Base-by-base conservation (phyloP, 2,113 vertebrate species). In the Mormyrus iriodes region DNA sequence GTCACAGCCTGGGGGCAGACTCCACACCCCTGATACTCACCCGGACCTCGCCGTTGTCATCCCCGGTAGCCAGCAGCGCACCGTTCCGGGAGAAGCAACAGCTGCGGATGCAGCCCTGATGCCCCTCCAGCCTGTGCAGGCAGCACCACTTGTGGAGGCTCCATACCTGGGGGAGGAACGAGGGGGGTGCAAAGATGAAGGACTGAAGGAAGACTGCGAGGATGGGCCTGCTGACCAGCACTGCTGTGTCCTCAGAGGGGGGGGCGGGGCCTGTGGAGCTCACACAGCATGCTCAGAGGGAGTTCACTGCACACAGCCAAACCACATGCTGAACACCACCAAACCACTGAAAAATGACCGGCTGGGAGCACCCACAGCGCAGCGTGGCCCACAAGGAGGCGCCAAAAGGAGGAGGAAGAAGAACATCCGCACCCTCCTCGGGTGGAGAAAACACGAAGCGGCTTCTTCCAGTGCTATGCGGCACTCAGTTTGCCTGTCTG, bases 31-130 rank as follows among this genome's bases (percentile, higher is more conserved):
- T 85, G 48, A 35, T 27, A 94, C 92, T 8, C 93, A 99, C 98
- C 96, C 97, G 94, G 92, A 99, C 97, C 95, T 98, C 98, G 92
- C 98, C 97, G 7, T 98, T 96, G 95, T 99, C 98, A 21, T 99
- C 98, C 89, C 98, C 98, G 0, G 98, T 99, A 0, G 97, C 98
- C 83, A 99, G 91, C 1, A 95, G 91, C 46, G 91, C 91, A 88
- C 93, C 92, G 90, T 97, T 94, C 93, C 93, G 93, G 69, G 98
- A 98, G 95, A 99, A 99, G 12, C 93, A 61, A 91, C 97, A 99
- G 94, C 97, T 98, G 53, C 98, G 96, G 61, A 99, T 98, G 5
- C 98, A 99, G 84, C 96, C 96, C 27, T 95, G 94, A n/a, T 99
- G 98, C 61, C 96, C 97, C 44, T 52, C 94, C 91, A 99, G 91